Evolutionary conservation across 2,113 vertebrate species (phyloP), one percentile per base, ranked within the genome.

Genomic region (Struthio camelus): DNA sequence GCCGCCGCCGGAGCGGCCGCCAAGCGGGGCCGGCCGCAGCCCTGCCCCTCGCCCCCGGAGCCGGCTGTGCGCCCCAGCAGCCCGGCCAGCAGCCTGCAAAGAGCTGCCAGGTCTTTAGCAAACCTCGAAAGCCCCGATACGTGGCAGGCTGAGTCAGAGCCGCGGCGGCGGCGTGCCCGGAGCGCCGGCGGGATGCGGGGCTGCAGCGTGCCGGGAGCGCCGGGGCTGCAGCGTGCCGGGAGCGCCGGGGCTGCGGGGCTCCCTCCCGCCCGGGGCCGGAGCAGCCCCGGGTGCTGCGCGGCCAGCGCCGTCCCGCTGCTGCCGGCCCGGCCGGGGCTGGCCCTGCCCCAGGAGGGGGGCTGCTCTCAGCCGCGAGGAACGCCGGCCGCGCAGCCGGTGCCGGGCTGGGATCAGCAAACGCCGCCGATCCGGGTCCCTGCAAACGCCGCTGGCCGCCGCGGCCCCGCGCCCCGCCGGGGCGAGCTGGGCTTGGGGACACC

Each of bases 121-220:
- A 96, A 75, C 95, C 94, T 95, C 30, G 92, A 92, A 95, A 92
- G 94, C 19, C 27, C 70, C 89, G 36, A 46, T 79, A 10, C 64
- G 32, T 28, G 85, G 85, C 14, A 14, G 78, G 42, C 44, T 28
- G 94, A 79, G 71, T 40, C 84, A 38, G 9, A 16, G 12, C 53
- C 11, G 53, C 6, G 1, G 36, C 22, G 32, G 59, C 32, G 5
- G 64, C 65, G 28, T 8, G 46, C 27, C 22, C 62, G 69, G 30
- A 15, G 64, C 17, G 24, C 61, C 65, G 8, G 44, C 16, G 10
- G 70, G 42, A 59, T 58, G 84, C 13, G 11, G 80, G 67, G 54
- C 54, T 54, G 53, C 53, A n/a, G n/a, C n/a, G n/a, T n/a, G n/a
- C n/a, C n/a, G n/a, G n/a, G n/a, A n/a, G n/a, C n/a, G n/a, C n/a